Conservation (phyloP, 2,888 invertebrate genomes). For the Dioctria rufipes region DNA sequence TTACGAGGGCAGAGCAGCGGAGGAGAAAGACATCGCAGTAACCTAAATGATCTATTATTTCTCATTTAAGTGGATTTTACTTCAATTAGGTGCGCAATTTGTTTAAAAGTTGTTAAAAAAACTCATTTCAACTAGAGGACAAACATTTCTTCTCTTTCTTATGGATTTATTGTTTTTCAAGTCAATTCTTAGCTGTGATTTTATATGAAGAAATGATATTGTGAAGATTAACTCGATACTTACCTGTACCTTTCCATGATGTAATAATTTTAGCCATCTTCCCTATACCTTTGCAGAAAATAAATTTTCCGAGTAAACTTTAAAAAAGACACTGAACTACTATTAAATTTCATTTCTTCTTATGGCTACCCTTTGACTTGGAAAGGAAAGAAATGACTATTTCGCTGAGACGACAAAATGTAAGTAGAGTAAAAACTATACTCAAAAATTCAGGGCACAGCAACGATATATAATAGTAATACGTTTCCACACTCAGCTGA, state of each 20-base stretch:
- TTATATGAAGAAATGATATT: too few relatives aligned
- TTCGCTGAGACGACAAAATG: conserved; percentile 37
- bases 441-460: conserved; percentile 8
- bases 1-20: background rate
- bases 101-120: conserved; percentile 39
- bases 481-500: conserved; percentile 30
- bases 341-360: too few relatives aligned
- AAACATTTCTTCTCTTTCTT: too few relatives aligned
- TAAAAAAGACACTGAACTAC: too few relatives aligned
- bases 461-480: background rate
- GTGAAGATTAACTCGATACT: too few relatives aligned
- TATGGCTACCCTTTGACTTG: too few relatives aligned
- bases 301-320: too few relatives aligned
- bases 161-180: too few relatives aligned
- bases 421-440: background rate
- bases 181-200: too few relatives aligned
- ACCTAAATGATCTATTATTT: conserved; percentile 28
- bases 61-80: conserved; percentile 30
- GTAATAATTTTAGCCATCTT: background rate
- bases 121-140: conserved; percentile 31
- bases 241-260: background rate
- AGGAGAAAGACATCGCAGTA: background rate
- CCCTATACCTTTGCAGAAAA: too few relatives aligned
- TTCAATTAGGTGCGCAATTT: conserved; percentile 31
- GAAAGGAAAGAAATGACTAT: background rate